Evolutionary conservation across 35 echinoderm and acorn worm genomes (phyloP).

Genomic region (Acanthaster planci): DNA sequence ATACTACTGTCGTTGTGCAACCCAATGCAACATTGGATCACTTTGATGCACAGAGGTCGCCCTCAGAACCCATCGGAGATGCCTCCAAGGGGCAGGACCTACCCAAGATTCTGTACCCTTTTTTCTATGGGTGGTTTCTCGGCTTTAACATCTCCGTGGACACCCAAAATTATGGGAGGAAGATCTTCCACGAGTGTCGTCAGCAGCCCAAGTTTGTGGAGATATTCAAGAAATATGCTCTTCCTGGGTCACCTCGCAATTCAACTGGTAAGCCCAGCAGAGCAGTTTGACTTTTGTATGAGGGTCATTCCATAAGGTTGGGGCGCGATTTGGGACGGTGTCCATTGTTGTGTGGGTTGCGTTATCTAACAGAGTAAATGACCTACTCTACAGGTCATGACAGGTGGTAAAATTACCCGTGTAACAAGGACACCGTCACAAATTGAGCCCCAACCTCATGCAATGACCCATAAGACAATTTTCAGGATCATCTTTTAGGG

Average conservation of each 20-base stretch:
- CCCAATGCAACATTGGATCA: not conserved
- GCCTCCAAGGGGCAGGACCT: not conserved
- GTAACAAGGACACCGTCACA: no score
- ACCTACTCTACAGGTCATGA: no score
- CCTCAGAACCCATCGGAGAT: no score
- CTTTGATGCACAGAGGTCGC: not conserved
- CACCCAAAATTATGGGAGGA: not conserved
- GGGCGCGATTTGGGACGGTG: no score
- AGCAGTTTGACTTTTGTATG: not conserved
- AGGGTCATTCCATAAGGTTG: no score
- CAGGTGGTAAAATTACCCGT: no score
- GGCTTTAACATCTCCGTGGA: conserved; percentile 33
- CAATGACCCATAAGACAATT: no score
- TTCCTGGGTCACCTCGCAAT: conserved; percentile 17
- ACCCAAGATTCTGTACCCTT: conserved; percentile 35
- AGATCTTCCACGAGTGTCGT: conserved; percentile 34
- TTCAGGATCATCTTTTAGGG: no score
- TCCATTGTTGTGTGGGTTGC: no score
- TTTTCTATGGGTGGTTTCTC: conserved; percentile 83
- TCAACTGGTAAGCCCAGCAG: conserved; percentile 11
- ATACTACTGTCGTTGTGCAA: conserved; percentile 26
- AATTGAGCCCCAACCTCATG: no score
- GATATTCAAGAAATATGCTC: conserved; percentile 57
- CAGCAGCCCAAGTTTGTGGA: conserved; percentile 45
- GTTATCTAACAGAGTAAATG: no score